phyloP scores from a whole-genome alignment of 2,113 vertebrate species.

The Pseudopodoces humilis region DNA sequence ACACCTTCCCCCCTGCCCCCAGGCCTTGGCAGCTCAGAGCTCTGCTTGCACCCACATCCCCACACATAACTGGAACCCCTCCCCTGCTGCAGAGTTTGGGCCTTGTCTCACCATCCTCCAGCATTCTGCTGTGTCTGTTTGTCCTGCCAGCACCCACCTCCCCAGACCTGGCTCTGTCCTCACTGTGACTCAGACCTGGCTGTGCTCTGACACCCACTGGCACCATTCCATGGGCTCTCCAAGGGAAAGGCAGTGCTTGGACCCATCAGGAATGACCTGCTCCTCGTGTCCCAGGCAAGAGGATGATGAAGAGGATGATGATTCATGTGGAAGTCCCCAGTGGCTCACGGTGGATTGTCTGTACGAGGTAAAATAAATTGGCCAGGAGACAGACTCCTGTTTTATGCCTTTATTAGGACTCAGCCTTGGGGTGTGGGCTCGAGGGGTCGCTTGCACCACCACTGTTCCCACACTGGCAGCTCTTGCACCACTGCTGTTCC shows the following conservation, averaged over 20 bases:
- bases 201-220: neutral
- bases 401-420: no score
- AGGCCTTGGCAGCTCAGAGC: neutral
- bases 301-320: neutral
- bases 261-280: neutral
- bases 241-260: neutral
- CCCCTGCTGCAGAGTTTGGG: neutral
- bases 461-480: no score
- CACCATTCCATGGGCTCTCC: neutral
- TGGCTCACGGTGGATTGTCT: accelerated
- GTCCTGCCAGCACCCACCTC: neutral
- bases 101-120: neutral
- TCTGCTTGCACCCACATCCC: neutral
- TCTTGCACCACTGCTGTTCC: no score
- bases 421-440: no score
- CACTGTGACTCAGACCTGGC: neutral
- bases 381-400: no score
- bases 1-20: neutral
- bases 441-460: no score
- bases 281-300: neutral
- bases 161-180: neutral
- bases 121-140: neutral
- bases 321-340: neutral
- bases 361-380: neutral
- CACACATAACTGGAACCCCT: neutral